Conservation (phyloP, 1,140 invertebrate species). For the Caerostris darwini region DNA sequence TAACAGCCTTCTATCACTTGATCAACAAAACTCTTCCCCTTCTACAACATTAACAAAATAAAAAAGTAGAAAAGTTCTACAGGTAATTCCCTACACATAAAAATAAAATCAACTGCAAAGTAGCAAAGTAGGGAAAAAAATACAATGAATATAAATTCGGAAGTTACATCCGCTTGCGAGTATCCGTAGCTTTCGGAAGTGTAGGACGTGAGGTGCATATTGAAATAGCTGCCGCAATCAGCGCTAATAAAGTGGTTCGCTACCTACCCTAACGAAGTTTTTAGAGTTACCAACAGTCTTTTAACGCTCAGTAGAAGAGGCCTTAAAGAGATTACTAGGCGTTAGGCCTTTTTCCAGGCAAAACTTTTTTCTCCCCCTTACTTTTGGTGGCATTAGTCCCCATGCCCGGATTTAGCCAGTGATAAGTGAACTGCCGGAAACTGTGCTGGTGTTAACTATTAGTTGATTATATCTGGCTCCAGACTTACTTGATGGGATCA, state of each 20-base stretch:
- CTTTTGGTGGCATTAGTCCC: not conserved
- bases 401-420: slow-evolving; percentile 7
- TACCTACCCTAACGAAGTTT: slow-evolving; percentile 24
- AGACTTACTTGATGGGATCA: slow-evolving; percentile 3
- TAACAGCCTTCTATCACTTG: slow-evolving; percentile 26
- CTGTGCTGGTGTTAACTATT: slow-evolving; percentile 15
- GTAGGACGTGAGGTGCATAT: not conserved
- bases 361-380: too few species aligned
- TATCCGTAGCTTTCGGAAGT: not conserved
- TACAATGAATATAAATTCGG: not conserved
- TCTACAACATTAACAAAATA: not conserved
- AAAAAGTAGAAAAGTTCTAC: not conserved
- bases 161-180: not conserved
- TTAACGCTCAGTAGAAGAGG: slow-evolving; percentile 35
- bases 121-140: not conserved
- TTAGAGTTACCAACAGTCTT: slow-evolving; percentile 15
- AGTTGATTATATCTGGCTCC: slow-evolving; percentile 14
- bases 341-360: slow-evolving; percentile 12
- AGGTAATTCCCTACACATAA: slow-evolving; percentile 19
- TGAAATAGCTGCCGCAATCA: slow-evolving; percentile 16
- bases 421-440: slow-evolving; percentile 30
- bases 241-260: slow-evolving; percentile 9
- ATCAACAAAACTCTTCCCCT: not conserved
- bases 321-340: slow-evolving; percentile 1
- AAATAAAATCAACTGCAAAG: not conserved